phyloP scores from a whole-genome alignment of 2,797 vertebrate genomes.

The Melanotaenia boesemani region DNA sequence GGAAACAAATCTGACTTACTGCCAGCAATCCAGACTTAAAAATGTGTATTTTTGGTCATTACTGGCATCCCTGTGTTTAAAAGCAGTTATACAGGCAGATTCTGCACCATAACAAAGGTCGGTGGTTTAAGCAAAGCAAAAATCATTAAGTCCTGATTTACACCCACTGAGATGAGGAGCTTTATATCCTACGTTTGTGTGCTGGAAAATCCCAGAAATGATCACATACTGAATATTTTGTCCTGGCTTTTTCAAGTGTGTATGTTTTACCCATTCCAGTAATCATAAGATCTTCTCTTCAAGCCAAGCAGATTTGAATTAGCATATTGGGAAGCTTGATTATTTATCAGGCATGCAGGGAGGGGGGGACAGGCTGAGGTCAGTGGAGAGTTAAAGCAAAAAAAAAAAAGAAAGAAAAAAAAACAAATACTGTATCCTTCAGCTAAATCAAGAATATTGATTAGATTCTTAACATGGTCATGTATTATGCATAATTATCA shows the following conservation, averaged over 20 bases:
- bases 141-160: conserved; percentile 22
- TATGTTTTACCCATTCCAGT: conserved; percentile 41
- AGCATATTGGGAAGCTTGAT: conserved; percentile 55
- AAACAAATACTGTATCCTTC: conserved; percentile 18
- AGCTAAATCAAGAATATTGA: conserved; percentile 47
- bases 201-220: neutral
- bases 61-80: no score
- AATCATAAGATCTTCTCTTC: conserved; percentile 48
- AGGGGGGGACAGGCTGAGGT: conserved; percentile 5
- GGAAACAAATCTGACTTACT: no score
- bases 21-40: no score
- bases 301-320: conserved; percentile 50
- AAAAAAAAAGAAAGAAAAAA: neutral
- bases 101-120: no score
- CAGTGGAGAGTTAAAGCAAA: conserved; percentile 2
- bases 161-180: neutral
- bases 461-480: conserved; percentile 28
- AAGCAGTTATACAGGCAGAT: no score
- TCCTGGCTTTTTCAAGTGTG: conserved; percentile 15
- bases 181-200: neutral
- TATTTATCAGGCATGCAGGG: conserved; percentile 55
- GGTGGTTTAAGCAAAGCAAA: no score
- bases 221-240: neutral
- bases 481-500: conserved; percentile 40
- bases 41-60: no score